Evolutionary conservation across 2,888 invertebrate species (phyloP).

Genomic region (Allacma fusca): DNA sequence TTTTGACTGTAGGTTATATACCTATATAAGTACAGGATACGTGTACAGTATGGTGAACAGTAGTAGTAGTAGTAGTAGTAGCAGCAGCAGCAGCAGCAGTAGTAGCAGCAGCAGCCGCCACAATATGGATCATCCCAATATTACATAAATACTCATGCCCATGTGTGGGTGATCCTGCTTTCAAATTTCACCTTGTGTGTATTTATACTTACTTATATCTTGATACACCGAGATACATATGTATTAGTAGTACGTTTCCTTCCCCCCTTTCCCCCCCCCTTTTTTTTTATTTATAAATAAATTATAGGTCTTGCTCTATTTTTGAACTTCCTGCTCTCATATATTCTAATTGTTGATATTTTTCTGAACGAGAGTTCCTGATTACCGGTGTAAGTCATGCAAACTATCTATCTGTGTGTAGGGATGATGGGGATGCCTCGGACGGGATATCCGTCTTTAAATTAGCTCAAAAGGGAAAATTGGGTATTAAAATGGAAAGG

Average conservation of each 20-base stretch:
- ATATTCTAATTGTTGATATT: constrained; percentile 11
- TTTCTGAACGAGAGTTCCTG: neutral
- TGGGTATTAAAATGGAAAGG: neutral
- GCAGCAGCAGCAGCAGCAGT: too few species aligned
- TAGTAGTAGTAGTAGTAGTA: too few species aligned
- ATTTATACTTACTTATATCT: too few species aligned
- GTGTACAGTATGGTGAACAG: too few species aligned
- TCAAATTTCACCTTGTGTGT: constrained; percentile 20
- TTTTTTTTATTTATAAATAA: constrained; percentile 19
- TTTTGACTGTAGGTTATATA: neutral
- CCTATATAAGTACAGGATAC: too few species aligned
- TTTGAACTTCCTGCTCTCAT: constrained; percentile 20
- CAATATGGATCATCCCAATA: neutral
- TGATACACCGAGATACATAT: too few species aligned
- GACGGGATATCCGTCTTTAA: constrained; percentile 18
- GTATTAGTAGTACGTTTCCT: constrained; percentile 19
- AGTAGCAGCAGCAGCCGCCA: neutral
- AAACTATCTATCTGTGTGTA: neutral
- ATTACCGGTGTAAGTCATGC: constrained; percentile 8
- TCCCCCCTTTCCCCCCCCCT: neutral
- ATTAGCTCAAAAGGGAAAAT: neutral
- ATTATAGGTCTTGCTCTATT: constrained; percentile 29
- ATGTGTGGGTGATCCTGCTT: constrained; percentile 7
- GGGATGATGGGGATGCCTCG: too few species aligned
- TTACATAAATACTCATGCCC: constrained; percentile 8